Evolutionary conservation across 2,113 vertebrate genomes (phyloP), one percentile per base, ranked within the genome.

Genomic region (Meles meles): DNA sequence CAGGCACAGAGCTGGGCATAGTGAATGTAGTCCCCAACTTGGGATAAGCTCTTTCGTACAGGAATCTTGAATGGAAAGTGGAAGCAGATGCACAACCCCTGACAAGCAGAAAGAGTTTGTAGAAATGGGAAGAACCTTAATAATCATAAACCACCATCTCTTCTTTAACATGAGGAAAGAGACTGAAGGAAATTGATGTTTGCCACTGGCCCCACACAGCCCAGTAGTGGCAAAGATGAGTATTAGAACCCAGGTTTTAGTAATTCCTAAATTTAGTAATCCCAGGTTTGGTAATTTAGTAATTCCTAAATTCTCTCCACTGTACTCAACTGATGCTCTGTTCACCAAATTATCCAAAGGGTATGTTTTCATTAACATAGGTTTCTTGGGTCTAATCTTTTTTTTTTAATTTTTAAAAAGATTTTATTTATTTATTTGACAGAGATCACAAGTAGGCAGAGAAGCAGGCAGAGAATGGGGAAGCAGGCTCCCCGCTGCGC

Each of bases 341-440:
- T n/a, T 96, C 59, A 90, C 57, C 84, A 96, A 88, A 90, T 96
- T 85, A 96, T 93, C 80, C 84, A 93, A 87, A 95, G 83, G 49
- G 44, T 27, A 93, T n/a, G 76, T 97, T 95, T 96, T 84, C 42
- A 92, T 81, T 79, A 91, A 59, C 55, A 97, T 39, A 94, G 63
- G 2, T 39, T 96, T 92, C 34, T 94, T 39, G 93, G 42, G 77
- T 61, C 39, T 67, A 95, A 57, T 80, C n/a, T 18, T 89, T 49
- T n/a, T 20, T 89, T 55, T 55, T 55, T 44, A 44, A 44, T 44
- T 44, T 44, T 44, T 44, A 7, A 44, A 44, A 55, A 55, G 52
- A 55, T 55, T 55, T 55, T 55, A 55, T 55, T 55, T 52, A 52
- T 52, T 52, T 55, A 55, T 55, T 55, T 55, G 52, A 55, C 52